A percentile compares a stretch with the other conserved stretches of the same genome.
These are phyloP conservation scores for Psilopogon haemacephalus DNA, from an alignment of 2,113 vertebrate species.

Conservation along the genomic window DNA sequence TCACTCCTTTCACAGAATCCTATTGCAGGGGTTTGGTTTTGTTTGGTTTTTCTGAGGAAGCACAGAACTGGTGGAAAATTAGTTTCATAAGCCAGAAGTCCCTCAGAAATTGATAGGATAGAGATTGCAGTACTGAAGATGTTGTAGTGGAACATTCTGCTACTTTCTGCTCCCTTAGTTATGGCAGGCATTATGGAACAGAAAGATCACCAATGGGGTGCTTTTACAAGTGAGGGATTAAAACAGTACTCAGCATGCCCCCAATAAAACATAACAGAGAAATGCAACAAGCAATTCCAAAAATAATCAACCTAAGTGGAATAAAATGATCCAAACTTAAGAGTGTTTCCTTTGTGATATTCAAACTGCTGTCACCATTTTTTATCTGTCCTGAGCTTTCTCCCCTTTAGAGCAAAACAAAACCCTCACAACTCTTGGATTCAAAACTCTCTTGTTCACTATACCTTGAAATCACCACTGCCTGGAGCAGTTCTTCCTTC, in stretches of 20 bases:
- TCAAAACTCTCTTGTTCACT: background rate
- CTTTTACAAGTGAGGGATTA: background rate
- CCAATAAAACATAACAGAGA: background rate
- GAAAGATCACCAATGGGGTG: background rate
- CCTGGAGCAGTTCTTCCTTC: background rate
- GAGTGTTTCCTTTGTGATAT: background rate
- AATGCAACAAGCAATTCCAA: background rate
- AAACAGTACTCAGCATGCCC: background rate
- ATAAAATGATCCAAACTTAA: background rate
- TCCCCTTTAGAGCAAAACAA: background rate
- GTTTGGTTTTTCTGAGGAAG: background rate
- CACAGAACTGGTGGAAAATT: background rate
- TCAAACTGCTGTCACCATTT: background rate
- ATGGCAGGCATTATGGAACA: background rate
- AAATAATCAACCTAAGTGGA: background rate
- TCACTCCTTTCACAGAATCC: background rate
- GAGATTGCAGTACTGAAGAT: background rate
- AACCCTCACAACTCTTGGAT: background rate
- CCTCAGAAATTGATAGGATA: background rate
- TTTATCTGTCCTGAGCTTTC: background rate
- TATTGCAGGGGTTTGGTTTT: background rate
- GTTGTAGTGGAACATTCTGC: background rate
- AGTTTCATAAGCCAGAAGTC: background rate
- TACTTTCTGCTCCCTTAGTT: background rate
- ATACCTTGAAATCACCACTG: constrained; percentile 62